Evolutionary conservation across 1,140 invertebrate genomes (phyloP), one percentile per base, ranked within the genome.

Genomic region (Pygmarrhopalites habei): DNA sequence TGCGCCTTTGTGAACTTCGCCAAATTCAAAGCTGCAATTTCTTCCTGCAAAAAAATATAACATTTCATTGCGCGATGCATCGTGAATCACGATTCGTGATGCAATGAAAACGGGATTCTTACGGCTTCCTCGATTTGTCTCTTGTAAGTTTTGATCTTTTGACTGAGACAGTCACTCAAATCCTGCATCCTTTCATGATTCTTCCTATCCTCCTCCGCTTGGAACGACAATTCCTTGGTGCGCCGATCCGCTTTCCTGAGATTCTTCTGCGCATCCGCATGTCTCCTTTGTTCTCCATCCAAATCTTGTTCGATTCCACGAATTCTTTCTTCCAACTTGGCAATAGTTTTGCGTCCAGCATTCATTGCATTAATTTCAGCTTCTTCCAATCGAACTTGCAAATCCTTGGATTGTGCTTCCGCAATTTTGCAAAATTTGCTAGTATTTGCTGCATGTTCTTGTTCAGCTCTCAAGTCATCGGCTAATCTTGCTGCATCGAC

Each of bases 371-470:
- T 93, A 68, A 88, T 88, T 77, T 98, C 95, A 67, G 93, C 92
- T 77, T 97, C 94, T 73, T 98, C 94, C 70, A 98, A 81, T 74
- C 95, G 87, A 67, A 90, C 86, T 73, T 78, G 72, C 15, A 99
- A 82, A 77, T 99, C 96, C 84, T 99, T 99, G 80, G 98, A 91
- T 78, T 98, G 94, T 71, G 86, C 85, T 78, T 99, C 96, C 62
- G 98, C 84, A 53, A 88, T 88, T 82, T 98, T 98, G 77, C 95
- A 89, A 75, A 96, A 82, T 82, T 98, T 98, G 82, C 98, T 95
- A 78, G 96, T 91, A 71, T 92, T 92, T 77, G 93, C 87, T 72
- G 93, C 91, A 79, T 98, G 95, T 75, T 98, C 95, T 99, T n/a
- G n/a, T n/a, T n/a, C n/a, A n/a, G n/a, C n/a, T n/a, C n/a, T n/a